Conservation (phyloP, 64 coral and sea anemone species). For the Montipora sp. region DNA sequence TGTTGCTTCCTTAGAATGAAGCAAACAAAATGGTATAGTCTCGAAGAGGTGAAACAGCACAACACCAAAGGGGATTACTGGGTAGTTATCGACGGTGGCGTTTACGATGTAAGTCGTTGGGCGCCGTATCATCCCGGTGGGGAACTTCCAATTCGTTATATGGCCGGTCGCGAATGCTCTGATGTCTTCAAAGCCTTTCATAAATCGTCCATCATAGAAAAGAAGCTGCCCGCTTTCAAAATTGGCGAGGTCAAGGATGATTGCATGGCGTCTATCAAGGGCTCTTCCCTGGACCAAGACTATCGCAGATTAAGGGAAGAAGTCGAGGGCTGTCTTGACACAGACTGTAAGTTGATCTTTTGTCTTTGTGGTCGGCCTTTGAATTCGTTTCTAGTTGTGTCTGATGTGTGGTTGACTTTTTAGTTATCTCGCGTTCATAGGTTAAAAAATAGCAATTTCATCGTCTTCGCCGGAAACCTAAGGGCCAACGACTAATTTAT, state of each 20-base stretch:
- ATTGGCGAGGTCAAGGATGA: slow-evolving; percentile 81
- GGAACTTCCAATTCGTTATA: slow-evolving; percentile 90
- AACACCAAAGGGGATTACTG: slow-evolving; percentile 81
- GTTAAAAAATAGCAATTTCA: neutral
- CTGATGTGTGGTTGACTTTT: neutral
- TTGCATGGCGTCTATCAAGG: slow-evolving; percentile 22
- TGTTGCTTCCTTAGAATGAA: slow-evolving; percentile 17
- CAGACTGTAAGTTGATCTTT: slow-evolving; percentile 91
- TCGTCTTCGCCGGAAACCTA: neutral
- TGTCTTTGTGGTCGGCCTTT: neutral
- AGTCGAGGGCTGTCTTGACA: slow-evolving; percentile 79
- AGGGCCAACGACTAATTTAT: too few relatives aligned
- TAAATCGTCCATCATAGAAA: slow-evolving; percentile 71
- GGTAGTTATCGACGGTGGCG: slow-evolving; percentile 84
- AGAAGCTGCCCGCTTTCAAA: slow-evolving; percentile 81
- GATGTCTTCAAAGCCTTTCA: slow-evolving; percentile 99
- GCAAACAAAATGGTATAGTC: slow-evolving; percentile 65
- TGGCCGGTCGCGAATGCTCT: slow-evolving; percentile 91
- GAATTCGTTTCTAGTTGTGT: neutral
- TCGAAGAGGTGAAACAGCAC: slow-evolving; percentile 82
- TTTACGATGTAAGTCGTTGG: slow-evolving; percentile 95
- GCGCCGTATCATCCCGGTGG: slow-evolving; percentile 91
- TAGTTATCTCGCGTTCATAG: neutral
- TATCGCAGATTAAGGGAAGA: slow-evolving; percentile 85
- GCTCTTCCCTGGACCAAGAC: slow-evolving; percentile 73